Percentiles rank a stretch among this genome's conserved stretches.
Conservation (phyloP, 2,888 invertebrate genomes). For the Caenorhabditis panamensis region DNA sequence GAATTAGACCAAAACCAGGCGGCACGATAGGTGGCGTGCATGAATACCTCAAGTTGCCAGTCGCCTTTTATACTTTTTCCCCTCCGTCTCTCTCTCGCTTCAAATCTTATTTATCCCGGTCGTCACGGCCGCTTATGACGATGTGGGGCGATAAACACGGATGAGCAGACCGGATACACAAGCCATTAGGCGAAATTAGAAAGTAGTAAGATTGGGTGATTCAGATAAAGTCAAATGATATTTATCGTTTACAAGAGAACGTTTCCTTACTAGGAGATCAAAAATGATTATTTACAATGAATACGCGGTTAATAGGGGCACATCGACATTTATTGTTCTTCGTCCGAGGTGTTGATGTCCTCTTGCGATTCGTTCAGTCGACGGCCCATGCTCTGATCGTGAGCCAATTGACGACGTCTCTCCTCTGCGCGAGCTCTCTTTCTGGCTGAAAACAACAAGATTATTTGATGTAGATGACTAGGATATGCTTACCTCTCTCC, state of each 20-base stretch:
- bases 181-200: conserved; percentile 45
- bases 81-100: conserved; percentile 12
- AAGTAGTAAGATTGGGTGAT: no score
- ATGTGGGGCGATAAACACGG: conserved; percentile 33
- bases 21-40: conserved; percentile 56
- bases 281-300: not conserved
- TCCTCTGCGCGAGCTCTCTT: conserved; percentile 25
- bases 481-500: conserved; percentile 1
- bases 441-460: not conserved
- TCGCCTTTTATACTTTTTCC: conserved; percentile 31
- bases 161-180: conserved; percentile 21
- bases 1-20: conserved; percentile 42
- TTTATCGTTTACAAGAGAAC: no score
- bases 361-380: conserved; percentile 42
- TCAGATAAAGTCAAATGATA: not conserved
- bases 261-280: no score
- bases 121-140: conserved; percentile 25
- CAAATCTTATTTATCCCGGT: conserved; percentile 39
- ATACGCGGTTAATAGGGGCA: not conserved
- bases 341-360: conserved; percentile 41
- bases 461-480: not conserved
- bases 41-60: conserved; percentile 28
- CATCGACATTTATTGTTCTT: conserved; percentile 3
- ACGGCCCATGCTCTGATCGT: conserved; percentile 22
- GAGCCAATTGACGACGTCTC: conserved; percentile 14